phyloP scores from a whole-genome alignment of 2,113 vertebrate genomes.

The Carollia perspicillata region DNA sequence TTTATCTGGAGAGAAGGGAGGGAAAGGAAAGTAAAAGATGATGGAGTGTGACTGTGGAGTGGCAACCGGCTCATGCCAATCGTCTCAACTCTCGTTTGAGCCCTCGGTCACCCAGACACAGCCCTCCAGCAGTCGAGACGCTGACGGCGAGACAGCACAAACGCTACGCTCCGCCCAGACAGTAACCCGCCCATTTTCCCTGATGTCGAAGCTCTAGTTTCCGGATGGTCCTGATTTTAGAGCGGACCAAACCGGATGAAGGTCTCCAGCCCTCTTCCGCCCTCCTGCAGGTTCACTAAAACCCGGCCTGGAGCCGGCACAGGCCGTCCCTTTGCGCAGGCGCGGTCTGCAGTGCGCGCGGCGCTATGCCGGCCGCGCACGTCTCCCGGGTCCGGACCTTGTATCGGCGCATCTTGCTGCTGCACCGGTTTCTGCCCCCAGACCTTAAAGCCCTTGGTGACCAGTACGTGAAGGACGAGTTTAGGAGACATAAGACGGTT shows the following conservation, averaged over 20 bases:
- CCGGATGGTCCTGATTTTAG: slow-evolving; percentile 24
- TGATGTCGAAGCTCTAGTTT: background rate
- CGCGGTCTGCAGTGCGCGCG: background rate
- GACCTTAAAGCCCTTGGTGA: slow-evolving; percentile 89
- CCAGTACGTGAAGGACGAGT: slow-evolving; percentile 93
- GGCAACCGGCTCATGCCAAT: fast-evolving
- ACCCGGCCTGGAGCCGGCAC: fast-evolving
- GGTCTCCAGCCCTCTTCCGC: background rate
- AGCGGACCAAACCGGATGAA: slow-evolving; percentile 41
- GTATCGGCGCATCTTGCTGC: slow-evolving; percentile 87
- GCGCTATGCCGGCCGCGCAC: slow-evolving; percentile 7
- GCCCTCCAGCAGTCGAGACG: fast-evolving
- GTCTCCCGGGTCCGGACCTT: slow-evolving; percentile 80
- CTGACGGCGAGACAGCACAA: fast-evolving
- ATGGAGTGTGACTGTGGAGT: background rate
- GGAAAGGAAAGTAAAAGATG: background rate
- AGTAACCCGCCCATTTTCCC: fast-evolving
- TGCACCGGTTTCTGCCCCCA: slow-evolving; percentile 88
- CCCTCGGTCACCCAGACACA: fast-evolving
- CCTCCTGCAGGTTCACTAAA: fast-evolving
- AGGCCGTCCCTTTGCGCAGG: background rate
- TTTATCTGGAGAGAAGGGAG: background rate
- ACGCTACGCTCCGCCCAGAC: background rate
- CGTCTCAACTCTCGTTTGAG: fast-evolving
- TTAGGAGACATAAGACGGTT: slow-evolving; percentile 85